Evolutionary conservation across 2,113 vertebrate genomes (phyloP).

Genomic region (Crotalus tigris): DNA sequence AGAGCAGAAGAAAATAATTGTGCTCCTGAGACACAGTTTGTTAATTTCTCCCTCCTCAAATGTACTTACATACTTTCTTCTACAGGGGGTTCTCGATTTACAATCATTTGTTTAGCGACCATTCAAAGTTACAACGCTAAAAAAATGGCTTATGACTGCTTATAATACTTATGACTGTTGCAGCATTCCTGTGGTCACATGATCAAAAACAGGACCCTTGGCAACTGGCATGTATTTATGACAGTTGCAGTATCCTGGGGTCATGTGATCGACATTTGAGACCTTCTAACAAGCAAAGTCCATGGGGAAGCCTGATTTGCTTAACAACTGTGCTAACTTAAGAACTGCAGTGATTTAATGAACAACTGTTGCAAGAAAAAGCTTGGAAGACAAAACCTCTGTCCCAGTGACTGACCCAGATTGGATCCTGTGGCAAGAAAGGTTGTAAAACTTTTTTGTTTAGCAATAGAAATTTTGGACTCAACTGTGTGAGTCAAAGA

Average conservation of each 20-base stretch:
- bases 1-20: background rate
- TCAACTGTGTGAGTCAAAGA: background rate
- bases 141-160: too few species aligned
- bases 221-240: background rate
- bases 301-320: background rate
- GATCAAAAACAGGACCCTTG: too few species aligned
- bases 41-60: background rate
- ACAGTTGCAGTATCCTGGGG: background rate
- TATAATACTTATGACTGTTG: too few species aligned
- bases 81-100: background rate
- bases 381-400: too few species aligned
- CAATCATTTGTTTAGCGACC: too few species aligned
- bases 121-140: too few species aligned
- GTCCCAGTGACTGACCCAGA: too few species aligned
- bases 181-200: too few species aligned
- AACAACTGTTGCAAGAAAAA: background rate
- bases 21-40: background rate
- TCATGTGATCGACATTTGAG: background rate
- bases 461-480: background rate
- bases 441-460: background rate
- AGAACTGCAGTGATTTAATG: background rate
- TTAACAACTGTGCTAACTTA: background rate
- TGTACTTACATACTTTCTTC: background rate
- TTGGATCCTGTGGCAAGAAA: too few species aligned
- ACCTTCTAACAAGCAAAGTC: background rate